Evolutionary conservation across 2,888 invertebrate species (phyloP).

Genomic region (Vanessa cardui): DNA sequence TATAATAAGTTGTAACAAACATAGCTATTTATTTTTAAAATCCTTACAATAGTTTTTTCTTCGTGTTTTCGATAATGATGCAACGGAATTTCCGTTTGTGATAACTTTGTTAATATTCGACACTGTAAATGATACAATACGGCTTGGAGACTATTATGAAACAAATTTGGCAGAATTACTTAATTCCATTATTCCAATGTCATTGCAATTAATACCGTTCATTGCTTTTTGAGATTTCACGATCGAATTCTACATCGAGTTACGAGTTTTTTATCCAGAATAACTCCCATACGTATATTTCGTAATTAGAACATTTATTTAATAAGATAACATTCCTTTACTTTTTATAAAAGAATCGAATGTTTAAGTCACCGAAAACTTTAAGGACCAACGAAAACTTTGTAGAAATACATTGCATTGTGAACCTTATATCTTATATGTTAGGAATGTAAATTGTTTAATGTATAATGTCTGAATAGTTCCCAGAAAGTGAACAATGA

Average conservation of each 20-base stretch:
- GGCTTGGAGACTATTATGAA: not conserved
- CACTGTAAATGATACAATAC: not conserved
- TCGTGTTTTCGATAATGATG: not conserved
- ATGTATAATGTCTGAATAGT: not conserved
- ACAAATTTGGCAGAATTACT: no score
- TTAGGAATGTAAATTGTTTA: not conserved
- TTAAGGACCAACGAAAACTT: not conserved
- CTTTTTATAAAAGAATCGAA: not conserved
- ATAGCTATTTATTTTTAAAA: not conserved
- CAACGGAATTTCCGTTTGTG: slow-evolving; percentile 2
- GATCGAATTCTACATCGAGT: no score
- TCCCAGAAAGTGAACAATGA: slow-evolving; percentile 21
- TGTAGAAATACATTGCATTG: not conserved
- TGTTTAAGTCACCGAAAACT: slow-evolving; percentile 1
- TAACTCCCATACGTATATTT: no score
- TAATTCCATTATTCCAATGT: no score
- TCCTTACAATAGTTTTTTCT: not conserved
- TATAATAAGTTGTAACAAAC: no score
- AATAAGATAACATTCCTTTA: no score
- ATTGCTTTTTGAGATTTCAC: no score
- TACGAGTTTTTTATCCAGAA: no score
- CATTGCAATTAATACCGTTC: no score
- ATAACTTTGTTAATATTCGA: not conserved
- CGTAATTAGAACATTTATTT: no score
- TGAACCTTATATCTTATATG: not conserved